These are phyloP conservation scores for Rhagonycha fulva DNA, from an alignment of 2,888 invertebrate genomes.

Conservation along the genomic window DNA sequence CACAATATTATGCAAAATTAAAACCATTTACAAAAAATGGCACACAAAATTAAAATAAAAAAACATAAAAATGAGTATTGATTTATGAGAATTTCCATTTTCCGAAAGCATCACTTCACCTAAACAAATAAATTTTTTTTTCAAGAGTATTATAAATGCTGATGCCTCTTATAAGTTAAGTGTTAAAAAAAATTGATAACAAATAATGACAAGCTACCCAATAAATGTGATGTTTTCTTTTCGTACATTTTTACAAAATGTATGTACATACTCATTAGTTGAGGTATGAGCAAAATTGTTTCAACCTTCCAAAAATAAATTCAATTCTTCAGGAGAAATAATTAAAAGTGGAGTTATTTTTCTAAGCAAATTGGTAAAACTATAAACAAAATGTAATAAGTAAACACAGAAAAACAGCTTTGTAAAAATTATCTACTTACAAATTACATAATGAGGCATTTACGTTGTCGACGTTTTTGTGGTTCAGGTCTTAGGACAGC, in stretches of 20 bases:
- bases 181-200: not conserved
- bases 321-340: not conserved
- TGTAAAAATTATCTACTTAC: slow-evolving; percentile 7
- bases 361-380: not conserved
- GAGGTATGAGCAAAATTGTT: not conserved
- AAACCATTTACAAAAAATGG: slow-evolving; percentile 1
- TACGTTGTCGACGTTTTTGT: slow-evolving; percentile 90
- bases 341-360: not conserved
- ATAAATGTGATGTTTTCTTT: not conserved
- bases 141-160: not conserved
- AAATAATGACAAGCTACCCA: not conserved
- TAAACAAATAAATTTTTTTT: not conserved
- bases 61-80: not conserved
- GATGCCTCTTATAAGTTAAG: not conserved
- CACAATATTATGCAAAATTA: slow-evolving; percentile 2
- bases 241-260: not conserved
- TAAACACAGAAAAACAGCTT: not conserved
- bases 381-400: not conserved
- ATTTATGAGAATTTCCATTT: not conserved
- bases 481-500: slow-evolving; percentile 97
- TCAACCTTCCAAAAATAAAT: not conserved
- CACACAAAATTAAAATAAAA: not conserved
- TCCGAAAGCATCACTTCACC: not conserved
- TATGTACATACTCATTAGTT: not conserved
- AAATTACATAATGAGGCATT: slow-evolving; percentile 65